Percentiles rank a stretch among this genome's conserved stretches.
phyloP scores from a whole-genome alignment of 1,140 invertebrate species.

The Drosophila simulans region DNA sequence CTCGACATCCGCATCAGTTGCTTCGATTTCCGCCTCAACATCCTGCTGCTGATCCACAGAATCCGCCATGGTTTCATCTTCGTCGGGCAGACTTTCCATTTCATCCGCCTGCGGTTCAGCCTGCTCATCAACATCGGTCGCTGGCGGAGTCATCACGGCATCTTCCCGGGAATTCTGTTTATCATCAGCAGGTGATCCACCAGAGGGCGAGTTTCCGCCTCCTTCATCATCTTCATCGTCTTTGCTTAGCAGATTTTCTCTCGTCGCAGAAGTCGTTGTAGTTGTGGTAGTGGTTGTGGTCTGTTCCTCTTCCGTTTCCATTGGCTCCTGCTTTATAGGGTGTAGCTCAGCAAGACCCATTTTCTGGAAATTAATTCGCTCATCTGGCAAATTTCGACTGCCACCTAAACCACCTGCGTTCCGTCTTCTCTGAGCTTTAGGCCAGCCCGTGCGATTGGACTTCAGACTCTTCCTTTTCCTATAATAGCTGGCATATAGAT shows the following conservation, averaged over 20 bases:
- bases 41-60: conserved; percentile 62
- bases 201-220: neutral
- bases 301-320: conserved; percentile 58
- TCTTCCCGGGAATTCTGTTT: conserved; percentile 34
- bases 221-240: conserved; percentile 32
- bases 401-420: conserved; percentile 13
- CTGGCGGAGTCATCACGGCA: conserved; percentile 70
- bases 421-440: conserved; percentile 85
- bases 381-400: conserved; percentile 30
- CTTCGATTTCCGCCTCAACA: conserved; percentile 68
- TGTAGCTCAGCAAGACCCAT: conserved; percentile 35
- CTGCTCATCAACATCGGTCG: conserved; percentile 62
- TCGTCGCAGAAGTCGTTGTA: conserved; percentile 26
- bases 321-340: conserved; percentile 40
- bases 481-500: conserved; percentile 66
- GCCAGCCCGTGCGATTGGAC: conserved; percentile 88
- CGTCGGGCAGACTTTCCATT: conserved; percentile 58
- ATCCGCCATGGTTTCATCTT: conserved; percentile 66
- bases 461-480: conserved; percentile 75
- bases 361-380: conserved; percentile 60
- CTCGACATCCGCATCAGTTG: conserved; percentile 73
- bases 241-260: conserved; percentile 43
- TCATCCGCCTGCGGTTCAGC: conserved; percentile 31
- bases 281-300: conserved; percentile 54
- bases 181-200: conserved; percentile 17